A percentile compares a stretch with the other conserved stretches of the same genome.
These are phyloP conservation scores for Neodiprion virginianus DNA, from an alignment of 1,140 invertebrate genomes.

Conservation along the genomic window DNA sequence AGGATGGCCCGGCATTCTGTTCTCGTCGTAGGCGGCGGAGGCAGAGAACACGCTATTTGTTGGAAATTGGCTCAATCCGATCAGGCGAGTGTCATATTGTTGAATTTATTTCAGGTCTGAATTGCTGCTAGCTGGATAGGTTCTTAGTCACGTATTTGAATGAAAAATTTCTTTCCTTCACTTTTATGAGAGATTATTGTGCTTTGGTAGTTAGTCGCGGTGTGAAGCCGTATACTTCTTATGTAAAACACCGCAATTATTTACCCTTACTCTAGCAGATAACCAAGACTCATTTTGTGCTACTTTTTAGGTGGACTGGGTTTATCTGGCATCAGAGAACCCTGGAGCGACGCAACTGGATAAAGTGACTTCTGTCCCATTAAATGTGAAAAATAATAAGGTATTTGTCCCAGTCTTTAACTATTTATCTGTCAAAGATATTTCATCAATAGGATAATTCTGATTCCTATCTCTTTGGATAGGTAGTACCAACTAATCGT, in stretches of 20 bases:
- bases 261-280: too few species aligned
- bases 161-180: slow-evolving; percentile 18
- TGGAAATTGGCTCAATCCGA: slow-evolving; percentile 90
- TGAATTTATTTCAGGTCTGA: too few species aligned
- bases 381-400: slow-evolving; percentile 73
- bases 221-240: slow-evolving; percentile 24
- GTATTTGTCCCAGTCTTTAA: slow-evolving; percentile 60
- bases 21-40: slow-evolving; percentile 89
- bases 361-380: slow-evolving; percentile 70
- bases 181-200: slow-evolving; percentile 12
- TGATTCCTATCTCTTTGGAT: not conserved
- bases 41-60: slow-evolving; percentile 93
- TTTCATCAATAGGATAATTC: slow-evolving; percentile 15
- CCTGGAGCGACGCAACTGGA: slow-evolving; percentile 75
- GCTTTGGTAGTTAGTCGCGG: not conserved
- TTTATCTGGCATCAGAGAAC: slow-evolving; percentile 92
- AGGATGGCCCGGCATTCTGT: slow-evolving; percentile 55
- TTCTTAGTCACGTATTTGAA: slow-evolving; percentile 9
- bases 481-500: slow-evolving; percentile 18
- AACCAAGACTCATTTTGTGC: too few species aligned
- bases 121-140: too few species aligned
- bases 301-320: slow-evolving; percentile 65
- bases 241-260: slow-evolving; percentile 8
- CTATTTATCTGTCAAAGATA: not conserved
- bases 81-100: slow-evolving; percentile 50